phyloP scores from a whole-genome alignment of 2,888 invertebrate species.

The Diarsia mendica region DNA sequence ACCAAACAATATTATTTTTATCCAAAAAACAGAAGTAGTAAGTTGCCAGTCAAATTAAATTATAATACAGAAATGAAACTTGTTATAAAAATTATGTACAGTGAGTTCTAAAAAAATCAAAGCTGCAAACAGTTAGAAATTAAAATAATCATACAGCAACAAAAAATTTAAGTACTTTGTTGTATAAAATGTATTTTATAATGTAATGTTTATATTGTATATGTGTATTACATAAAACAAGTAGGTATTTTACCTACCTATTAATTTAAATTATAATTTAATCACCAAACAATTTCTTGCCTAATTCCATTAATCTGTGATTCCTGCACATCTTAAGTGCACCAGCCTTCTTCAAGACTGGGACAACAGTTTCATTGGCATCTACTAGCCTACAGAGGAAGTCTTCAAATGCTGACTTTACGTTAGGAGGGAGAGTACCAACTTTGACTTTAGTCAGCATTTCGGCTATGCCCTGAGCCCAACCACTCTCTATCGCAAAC shows the following conservation, averaged over 20 bases:
- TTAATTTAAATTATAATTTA: constrained; percentile 81
- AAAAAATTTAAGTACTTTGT: constrained; percentile 66
- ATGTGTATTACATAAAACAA: constrained; percentile 66
- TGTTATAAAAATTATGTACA: constrained; percentile 69
- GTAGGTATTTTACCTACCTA: constrained; percentile 69
- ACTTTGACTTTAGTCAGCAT: constrained; percentile 95
- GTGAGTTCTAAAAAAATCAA: constrained; percentile 52
- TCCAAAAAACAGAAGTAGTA: constrained; percentile 38
- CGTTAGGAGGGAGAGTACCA: constrained; percentile 95
- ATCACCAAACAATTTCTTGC: constrained; percentile 96
- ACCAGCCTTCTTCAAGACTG: constrained; percentile 95
- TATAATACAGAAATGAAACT: constrained; percentile 52
- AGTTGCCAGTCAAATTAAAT: constrained; percentile 49
- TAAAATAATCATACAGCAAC: constrained; percentile 35
- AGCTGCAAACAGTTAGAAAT: constrained; percentile 33
- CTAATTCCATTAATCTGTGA: constrained; percentile 96
- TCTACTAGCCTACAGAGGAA: constrained; percentile 96
- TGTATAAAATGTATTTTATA: constrained; percentile 65
- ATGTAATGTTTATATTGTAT: constrained; percentile 44
- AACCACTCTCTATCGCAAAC: constrained; percentile 97
- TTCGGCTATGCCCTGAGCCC: constrained; percentile 96
- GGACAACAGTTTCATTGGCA: constrained; percentile 93
- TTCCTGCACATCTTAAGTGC: constrained; percentile 96
- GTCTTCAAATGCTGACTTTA: constrained; percentile 97
- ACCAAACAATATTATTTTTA: constrained; percentile 65